phyloP scores from a whole-genome alignment of 2,113 vertebrate species.

The Antechinus stuartii region DNA sequence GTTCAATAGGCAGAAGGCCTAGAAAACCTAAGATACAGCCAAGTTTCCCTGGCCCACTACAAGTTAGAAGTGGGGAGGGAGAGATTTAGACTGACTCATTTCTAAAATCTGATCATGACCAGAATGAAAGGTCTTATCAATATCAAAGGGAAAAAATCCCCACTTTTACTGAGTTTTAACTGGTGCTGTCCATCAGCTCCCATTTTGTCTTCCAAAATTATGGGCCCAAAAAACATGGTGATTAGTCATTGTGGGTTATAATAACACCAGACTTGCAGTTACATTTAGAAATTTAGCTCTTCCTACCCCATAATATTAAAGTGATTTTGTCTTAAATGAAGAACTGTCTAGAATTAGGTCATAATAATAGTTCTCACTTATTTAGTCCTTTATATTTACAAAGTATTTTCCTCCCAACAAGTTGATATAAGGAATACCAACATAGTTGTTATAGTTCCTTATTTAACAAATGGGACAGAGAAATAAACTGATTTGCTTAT shows the following conservation, averaged over 20 bases:
- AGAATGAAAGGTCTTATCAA: not conserved
- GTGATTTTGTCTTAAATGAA: conserved; percentile 42
- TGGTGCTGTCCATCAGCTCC: not conserved
- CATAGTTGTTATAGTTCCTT: not conserved
- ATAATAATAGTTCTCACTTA: not conserved
- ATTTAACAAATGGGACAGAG: not conserved
- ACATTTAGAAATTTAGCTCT: conserved; percentile 24
- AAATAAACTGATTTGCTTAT: not conserved
- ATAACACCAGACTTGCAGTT: not conserved
- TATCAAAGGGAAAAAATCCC: conserved; percentile 16
- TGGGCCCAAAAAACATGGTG: conserved; percentile 31
- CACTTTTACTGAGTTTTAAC: conserved; percentile 11
- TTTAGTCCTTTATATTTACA: not conserved
- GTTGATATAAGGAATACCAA: not conserved
- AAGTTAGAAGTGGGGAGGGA: not conserved
- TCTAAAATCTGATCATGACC: not conserved
- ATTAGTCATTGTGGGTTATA: not conserved
- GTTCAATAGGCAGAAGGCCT: not conserved
- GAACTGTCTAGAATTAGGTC: not conserved
- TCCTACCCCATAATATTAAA: not conserved
- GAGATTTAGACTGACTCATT: not conserved
- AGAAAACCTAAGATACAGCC: not conserved
- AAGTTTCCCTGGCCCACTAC: not conserved
- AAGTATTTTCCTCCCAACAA: not conserved
- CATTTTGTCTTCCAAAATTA: not conserved